Base-by-base conservation (phyloP, 23 tunicate genomes). In the Oikopleura dioica region DNA sequence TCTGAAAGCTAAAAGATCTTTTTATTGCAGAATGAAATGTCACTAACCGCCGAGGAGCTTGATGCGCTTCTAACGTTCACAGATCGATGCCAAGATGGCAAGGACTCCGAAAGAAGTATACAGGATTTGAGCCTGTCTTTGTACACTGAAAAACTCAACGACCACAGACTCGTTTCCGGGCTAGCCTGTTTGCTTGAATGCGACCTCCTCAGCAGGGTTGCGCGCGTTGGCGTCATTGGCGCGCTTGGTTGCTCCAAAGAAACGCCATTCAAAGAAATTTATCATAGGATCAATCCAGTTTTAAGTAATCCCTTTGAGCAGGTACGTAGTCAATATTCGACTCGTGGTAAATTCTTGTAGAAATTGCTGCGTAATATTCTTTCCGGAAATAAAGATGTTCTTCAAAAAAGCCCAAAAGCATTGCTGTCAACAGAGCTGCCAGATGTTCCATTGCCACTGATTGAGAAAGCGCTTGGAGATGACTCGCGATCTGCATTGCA, bases 111-210 rank as follows among this genome's bases (percentile, higher is more conserved):
- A 24, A 12, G 26, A 23, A 63, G 72, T 63, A 23, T 63, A 63
- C 30, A 63, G 33, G 29, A 23, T 2, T 28, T 63, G 2, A 31
- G 30, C n/a, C n/a, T n/a, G n/a, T n/a, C n/a, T n/a, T n/a, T n/a
- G n/a, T n/a, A n/a, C n/a, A n/a, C n/a, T n/a, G n/a, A n/a, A n/a
- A n/a, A n/a, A n/a, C n/a, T n/a, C n/a, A n/a, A n/a, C n/a, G n/a
- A n/a, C n/a, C n/a, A n/a, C n/a, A n/a, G n/a, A n/a, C n/a, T n/a
- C n/a, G n/a, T n/a, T n/a, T n/a, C n/a, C n/a, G 72, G 72, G 4
- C 72, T 63, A 2, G 72, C 26, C 4, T 63, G 72, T 63, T 63
- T 63, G 26, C 72, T 63, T 63, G 72, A 63, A 63, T 12, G 33
- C 33, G 72, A 63, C 2, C 26, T 63, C 16, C 33, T 63, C 29